Conservation (phyloP, 2,888 invertebrate genomes). For the Margaritifera margaritifera region DNA sequence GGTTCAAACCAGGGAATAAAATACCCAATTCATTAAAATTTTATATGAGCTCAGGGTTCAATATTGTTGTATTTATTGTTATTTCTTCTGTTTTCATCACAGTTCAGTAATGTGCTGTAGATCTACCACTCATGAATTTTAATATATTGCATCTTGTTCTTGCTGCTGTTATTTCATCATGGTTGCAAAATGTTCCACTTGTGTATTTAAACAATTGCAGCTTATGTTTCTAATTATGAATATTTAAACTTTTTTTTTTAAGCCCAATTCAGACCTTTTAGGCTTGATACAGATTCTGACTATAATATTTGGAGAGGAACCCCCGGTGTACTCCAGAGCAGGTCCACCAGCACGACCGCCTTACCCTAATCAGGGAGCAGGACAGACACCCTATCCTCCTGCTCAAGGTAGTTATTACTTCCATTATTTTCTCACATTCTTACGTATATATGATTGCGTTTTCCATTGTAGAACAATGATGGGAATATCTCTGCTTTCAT, state of each 20-base stretch:
- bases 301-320: slow-evolving; percentile 94
- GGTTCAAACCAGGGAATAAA: no score
- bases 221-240: slow-evolving; percentile 3
- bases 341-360: slow-evolving; percentile 32
- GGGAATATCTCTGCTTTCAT: no score
- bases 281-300: slow-evolving; percentile 90
- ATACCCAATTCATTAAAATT: no score
- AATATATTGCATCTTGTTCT: no score
- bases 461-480: no score
- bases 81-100: neutral
- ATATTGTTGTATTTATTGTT: neutral
- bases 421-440: neutral
- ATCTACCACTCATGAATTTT: no score
- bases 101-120: no score
- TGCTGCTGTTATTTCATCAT: no score
- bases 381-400: slow-evolving; percentile 42
- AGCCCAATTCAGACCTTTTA: slow-evolving; percentile 87
- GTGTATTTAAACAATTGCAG: no score
- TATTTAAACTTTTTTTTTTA: slow-evolving; percentile 45
- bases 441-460: no score
- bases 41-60: neutral
- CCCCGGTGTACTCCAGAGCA: slow-evolving; percentile 82
- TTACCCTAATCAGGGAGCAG: slow-evolving; percentile 17
- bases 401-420: neutral
- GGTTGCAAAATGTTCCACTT: no score